Evolutionary conservation across 2,797 vertebrate genomes (phyloP).

Genomic region (Glossophaga mutica): DNA sequence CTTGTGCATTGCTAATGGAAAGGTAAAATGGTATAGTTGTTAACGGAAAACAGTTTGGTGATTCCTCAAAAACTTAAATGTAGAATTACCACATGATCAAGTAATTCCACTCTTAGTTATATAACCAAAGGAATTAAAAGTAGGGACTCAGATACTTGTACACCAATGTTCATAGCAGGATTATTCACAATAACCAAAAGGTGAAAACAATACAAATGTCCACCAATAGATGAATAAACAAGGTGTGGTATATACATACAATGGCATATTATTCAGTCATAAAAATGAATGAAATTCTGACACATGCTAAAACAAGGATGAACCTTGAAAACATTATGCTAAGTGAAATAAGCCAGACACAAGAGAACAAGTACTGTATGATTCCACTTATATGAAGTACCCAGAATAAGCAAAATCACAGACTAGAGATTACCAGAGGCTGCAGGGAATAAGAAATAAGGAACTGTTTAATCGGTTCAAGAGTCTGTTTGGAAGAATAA

Average conservation of each 20-base stretch:
- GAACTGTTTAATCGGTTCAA: background rate
- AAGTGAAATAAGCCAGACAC: slow-evolving; percentile 19
- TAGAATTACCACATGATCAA: background rate
- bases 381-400: background rate
- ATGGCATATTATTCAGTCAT: background rate
- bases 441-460: background rate
- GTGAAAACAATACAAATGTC: background rate
- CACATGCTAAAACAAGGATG: background rate
- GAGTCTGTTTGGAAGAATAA: background rate
- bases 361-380: background rate
- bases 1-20: background rate
- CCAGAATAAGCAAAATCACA: background rate
- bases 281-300: slow-evolving; percentile 1
- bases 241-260: background rate
- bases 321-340: background rate
- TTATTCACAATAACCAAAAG: background rate
- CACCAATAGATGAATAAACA: background rate
- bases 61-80: slow-evolving; percentile 12
- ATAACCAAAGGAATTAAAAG: background rate
- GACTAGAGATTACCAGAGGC: background rate
- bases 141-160: background rate
- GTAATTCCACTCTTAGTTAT: background rate
- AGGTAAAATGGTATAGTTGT: background rate
- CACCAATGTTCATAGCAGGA: background rate
- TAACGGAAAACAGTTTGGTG: background rate